Base-by-base conservation (phyloP, 92 coral and sea anemone genomes). In the Palythoa grandiflora region DNA sequence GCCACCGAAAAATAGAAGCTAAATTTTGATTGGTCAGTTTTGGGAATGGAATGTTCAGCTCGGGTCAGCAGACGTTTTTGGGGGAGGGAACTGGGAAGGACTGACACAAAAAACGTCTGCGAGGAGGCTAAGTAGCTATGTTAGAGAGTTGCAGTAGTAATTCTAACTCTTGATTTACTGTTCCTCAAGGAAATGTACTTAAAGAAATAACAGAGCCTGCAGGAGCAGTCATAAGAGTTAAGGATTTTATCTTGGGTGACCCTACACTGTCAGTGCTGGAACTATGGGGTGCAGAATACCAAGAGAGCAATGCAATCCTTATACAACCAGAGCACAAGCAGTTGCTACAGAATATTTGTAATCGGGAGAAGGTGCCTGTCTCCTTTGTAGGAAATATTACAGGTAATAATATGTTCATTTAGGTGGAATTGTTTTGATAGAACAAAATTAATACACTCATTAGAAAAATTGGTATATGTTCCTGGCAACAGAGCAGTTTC, bases 271-370 rank as follows among this genome's bases (percentile, higher is more conserved):
- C 99, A 60, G 92, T 96, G 50, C 89, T 96, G 86, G 99, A 96
- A 84, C 83, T 96, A 78, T 96, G 99, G 99, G 99, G 99, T 11
- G 99, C 99, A 35, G 99, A 96, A 86, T 96, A 96, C 90, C 99
- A 96, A 60, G 99, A 96, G 83, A 96, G 98, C 48, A 96, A 95
- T 93, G 99, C 99, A 12, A 79, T 96, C 50, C 91, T 96, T 68
- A 95, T 96, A 38, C 88, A 66, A 68, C 89, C 93, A 50, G 92
- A 96, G 79, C 85, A 95, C 75, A 88, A 87, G 65, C 63, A 84
- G 21, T 20, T 87, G 40, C 87, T 96, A 39, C 93, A 91, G 68
- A 89, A 73, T 57, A 95, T 96, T 60, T 95, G 98, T 84, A 86
- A 84, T 63, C 86, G 99, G 28, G 99, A 96, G 89, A 96, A 96